Evolutionary conservation across 2,113 vertebrate genomes (phyloP).

Genomic region (Zeus faber): DNA sequence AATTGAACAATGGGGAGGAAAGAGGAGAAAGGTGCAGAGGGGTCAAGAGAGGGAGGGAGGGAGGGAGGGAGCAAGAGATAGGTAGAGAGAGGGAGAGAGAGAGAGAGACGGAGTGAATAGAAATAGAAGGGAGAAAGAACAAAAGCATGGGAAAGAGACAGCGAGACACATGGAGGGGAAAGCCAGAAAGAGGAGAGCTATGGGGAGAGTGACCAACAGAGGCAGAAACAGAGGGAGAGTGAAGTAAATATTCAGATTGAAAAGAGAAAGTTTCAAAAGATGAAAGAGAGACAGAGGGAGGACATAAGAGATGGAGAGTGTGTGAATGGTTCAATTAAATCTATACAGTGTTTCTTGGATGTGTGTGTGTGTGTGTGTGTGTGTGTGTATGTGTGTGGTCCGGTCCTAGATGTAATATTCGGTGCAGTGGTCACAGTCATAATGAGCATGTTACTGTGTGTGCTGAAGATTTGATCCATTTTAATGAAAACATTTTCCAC

Average conservation of each 20-base stretch:
- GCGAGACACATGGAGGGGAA: slow-evolving; percentile 6
- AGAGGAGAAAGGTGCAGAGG: slow-evolving; percentile 29
- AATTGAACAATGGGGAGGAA: slow-evolving; percentile 62
- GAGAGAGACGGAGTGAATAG: slow-evolving; percentile 18
- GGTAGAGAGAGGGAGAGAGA: slow-evolving; percentile 39
- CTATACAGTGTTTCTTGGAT: no score
- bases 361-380: no score
- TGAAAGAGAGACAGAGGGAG: no score
- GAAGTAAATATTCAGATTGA: background rate
- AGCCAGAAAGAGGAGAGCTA: slow-evolving; percentile 2
- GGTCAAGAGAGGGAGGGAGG: slow-evolving; percentile 28
- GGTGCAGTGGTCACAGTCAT: no score
- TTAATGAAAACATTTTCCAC: no score
- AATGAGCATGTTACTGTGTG: no score
- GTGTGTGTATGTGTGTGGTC: no score
- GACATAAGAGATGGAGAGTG: no score
- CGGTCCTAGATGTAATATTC: no score
- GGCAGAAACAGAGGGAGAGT: background rate
- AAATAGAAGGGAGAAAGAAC: slow-evolving; percentile 4
- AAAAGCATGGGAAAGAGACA: background rate
- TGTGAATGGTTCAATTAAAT: no score
- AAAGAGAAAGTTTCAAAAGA: background rate
- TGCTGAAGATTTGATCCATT: no score
- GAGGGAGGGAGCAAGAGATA: slow-evolving; percentile 6
- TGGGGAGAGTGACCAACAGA: slow-evolving; percentile 41